Conservation (phyloP, 1,140 invertebrate species). For the Gonioctena quinquepunctata region DNA sequence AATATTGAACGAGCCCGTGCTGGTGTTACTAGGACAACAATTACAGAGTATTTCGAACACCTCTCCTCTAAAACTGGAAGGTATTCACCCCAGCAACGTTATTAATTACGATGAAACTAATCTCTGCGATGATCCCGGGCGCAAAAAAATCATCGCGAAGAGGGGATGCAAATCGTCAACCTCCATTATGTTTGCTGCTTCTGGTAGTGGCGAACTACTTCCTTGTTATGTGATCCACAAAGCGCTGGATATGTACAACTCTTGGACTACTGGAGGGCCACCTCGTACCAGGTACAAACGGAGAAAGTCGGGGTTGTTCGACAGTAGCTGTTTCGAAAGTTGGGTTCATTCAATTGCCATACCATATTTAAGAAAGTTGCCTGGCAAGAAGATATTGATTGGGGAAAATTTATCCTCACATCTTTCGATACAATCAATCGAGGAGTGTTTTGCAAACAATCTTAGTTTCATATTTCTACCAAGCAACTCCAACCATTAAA, state of each 20-base stretch:
- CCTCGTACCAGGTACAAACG: conserved; percentile 45
- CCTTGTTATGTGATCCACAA: conserved; percentile 54
- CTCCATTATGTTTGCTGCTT: conserved; percentile 51
- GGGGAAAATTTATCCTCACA: background rate
- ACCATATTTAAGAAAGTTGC: background rate
- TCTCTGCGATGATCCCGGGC: conserved; percentile 53
- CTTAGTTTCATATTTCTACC: background rate
- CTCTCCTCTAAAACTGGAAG: background rate
- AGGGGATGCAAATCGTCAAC: conserved; percentile 36
- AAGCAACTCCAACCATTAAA: background rate
- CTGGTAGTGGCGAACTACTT: conserved; percentile 43
- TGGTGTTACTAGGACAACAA: conserved; percentile 9
- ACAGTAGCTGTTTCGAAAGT: background rate
- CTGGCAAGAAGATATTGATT: background rate
- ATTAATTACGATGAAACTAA: conserved; percentile 57
- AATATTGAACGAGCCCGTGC: conserved; percentile 49
- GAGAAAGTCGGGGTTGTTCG: conserved; percentile 2
- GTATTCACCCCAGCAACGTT: conserved; percentile 36
- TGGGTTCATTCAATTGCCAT: background rate
- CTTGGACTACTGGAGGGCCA: conserved; percentile 51
- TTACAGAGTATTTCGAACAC: conserved; percentile 10
- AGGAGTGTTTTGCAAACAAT: background rate
- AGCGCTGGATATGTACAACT: conserved; percentile 44
- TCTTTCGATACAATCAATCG: background rate
- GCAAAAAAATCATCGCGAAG: conserved; percentile 38